These are phyloP conservation scores for Athene cunicularia DNA, from an alignment of 2,113 vertebrate genomes.

Conservation along the genomic window DNA sequence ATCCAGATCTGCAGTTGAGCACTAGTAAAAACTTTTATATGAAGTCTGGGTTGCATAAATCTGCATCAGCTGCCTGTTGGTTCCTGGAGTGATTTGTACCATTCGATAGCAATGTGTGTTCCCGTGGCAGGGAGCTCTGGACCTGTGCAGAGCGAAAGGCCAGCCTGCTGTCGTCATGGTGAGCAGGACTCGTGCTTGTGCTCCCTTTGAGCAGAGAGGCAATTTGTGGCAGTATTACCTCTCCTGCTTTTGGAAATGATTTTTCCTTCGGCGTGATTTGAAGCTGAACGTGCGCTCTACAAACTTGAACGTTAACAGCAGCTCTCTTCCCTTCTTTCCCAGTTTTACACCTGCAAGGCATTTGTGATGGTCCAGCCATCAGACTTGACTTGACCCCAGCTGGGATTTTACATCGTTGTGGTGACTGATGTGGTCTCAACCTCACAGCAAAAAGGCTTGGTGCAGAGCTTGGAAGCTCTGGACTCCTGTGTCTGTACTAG, in stretches of 20 bases:
- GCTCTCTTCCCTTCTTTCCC: neutral
- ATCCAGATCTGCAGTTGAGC: neutral
- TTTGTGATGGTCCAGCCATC: neutral
- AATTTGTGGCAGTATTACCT: neutral
- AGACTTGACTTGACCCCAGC: neutral
- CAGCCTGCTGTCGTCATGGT: rapidly evolving
- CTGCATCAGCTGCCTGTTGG: neutral
- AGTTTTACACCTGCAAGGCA: neutral
- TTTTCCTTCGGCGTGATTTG: neutral
- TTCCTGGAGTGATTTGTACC: neutral
- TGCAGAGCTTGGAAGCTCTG: neutral
- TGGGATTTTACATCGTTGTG: neutral
- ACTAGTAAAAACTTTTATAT: neutral
- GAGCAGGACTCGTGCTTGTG: neutral
- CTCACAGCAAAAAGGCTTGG: too few relatives aligned
- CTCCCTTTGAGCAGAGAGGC: neutral
- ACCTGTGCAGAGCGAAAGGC: neutral
- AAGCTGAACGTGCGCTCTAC: too few relatives aligned
- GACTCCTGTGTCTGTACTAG: neutral
- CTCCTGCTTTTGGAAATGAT: neutral
- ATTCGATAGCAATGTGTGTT: rapidly evolving
- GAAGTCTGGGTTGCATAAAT: neutral
- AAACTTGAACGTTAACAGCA: too few relatives aligned
- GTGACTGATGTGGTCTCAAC: neutral
- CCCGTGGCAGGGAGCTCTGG: neutral